Evolutionary conservation across 92 coral and sea anemone genomes (phyloP).

Genomic region (Siderastrea siderea): DNA sequence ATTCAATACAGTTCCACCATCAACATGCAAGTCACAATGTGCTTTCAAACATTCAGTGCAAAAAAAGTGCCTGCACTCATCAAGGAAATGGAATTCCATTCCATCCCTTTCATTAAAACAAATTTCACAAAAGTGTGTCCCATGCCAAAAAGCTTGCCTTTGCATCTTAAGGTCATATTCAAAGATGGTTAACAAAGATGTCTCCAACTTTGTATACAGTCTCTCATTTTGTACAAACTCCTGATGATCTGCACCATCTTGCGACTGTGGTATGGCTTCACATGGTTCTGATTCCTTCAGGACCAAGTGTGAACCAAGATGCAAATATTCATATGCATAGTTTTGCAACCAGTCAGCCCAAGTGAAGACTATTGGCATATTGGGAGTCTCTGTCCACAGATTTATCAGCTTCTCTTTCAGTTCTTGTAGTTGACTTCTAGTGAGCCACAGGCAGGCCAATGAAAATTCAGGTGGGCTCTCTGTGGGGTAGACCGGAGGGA

Average conservation of each 20-base stretch:
- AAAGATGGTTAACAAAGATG: slow-evolving; percentile 81
- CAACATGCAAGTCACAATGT: slow-evolving; percentile 88
- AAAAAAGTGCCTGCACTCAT: slow-evolving; percentile 88
- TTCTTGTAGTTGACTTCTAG: slow-evolving; percentile 57
- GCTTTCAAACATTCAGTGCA: slow-evolving; percentile 84
- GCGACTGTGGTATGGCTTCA: neutral
- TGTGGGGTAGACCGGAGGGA: slow-evolving; percentile 82
- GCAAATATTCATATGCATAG: slow-evolving; percentile 73
- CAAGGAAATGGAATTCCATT: slow-evolving; percentile 78
- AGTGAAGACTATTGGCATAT: slow-evolving; percentile 78
- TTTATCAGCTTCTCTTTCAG: slow-evolving; percentile 67
- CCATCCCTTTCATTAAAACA: slow-evolving; percentile 92
- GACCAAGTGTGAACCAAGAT: slow-evolving; percentile 59
- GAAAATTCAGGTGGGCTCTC: slow-evolving; percentile 76
- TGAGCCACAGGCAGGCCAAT: slow-evolving; percentile 91
- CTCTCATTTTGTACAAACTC: neutral
- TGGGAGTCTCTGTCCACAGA: slow-evolving; percentile 76
- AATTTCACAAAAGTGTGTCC: slow-evolving; percentile 83
- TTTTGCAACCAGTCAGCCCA: slow-evolving; percentile 97
- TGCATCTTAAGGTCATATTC: slow-evolving; percentile 83
- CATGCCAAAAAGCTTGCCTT: slow-evolving; percentile 73
- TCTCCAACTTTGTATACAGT: slow-evolving; percentile 45
- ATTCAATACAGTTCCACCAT: slow-evolving; percentile 83
- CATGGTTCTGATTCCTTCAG: slow-evolving; percentile 64
- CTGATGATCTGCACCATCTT: neutral